These are phyloP conservation scores for Callyntrura sp. DNA, from an alignment of 2,888 invertebrate species.

Conservation along the genomic window DNA sequence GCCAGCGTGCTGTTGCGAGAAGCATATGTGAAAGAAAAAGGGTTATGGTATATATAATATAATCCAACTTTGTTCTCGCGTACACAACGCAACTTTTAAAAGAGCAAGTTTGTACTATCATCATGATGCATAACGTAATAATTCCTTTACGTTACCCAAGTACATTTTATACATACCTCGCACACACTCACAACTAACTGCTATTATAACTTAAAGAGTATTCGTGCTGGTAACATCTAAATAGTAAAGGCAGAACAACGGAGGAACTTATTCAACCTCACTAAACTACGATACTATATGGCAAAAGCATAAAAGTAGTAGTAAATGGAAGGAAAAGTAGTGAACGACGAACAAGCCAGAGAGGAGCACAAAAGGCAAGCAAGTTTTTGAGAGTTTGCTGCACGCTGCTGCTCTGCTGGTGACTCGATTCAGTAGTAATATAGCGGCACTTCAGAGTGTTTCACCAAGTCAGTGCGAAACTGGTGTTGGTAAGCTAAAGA, in stretches of 20 bases:
- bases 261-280: not conserved
- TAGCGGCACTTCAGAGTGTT: conserved; percentile 50
- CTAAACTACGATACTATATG: too few relatives aligned
- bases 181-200: not conserved
- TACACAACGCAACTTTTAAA: not conserved
- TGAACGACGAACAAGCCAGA: too few relatives aligned
- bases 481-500: conserved; percentile 69
- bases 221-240: not conserved
- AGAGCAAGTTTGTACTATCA: conserved; percentile 27
- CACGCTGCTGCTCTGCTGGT: not conserved
- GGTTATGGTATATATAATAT: too few relatives aligned
- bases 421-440: conserved; percentile 24
- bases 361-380: conserved; percentile 11
- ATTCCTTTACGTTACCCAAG: too few relatives aligned
- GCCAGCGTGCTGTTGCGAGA: not conserved
- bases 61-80: too few relatives aligned
- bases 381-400: conserved; percentile 27
- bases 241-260: too few relatives aligned
- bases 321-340: not conserved
- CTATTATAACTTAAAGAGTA: not conserved
- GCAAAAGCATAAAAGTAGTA: not conserved
- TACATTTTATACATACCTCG: conserved; percentile 18
- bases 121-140: too few relatives aligned
- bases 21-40: conserved; percentile 42
- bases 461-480: conserved; percentile 74